Conservation (phyloP, 1,140 invertebrate species). For the Druon quercuslanigerum region DNA sequence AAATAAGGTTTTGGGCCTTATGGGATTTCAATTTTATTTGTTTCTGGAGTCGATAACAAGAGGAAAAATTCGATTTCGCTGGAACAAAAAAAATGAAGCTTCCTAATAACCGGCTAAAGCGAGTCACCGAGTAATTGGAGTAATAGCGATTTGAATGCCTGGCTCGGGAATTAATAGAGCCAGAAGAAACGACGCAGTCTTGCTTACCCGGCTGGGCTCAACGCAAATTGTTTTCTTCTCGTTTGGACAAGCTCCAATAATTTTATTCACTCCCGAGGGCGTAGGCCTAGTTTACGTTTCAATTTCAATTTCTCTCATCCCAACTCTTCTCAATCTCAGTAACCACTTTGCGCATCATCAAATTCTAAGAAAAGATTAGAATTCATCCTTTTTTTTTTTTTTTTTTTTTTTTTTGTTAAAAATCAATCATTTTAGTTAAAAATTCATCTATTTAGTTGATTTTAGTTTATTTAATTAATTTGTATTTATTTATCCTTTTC, state of each 20-base stretch:
- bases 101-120: neutral
- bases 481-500: too few relatives aligned
- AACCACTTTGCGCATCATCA: neutral
- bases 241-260: conserved; percentile 68
- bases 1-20: too few relatives aligned
- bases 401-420: too few relatives aligned
- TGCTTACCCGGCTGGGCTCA: conserved; percentile 30
- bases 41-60: neutral
- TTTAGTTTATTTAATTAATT: too few relatives aligned
- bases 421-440: too few relatives aligned
- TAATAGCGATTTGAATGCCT: conserved; percentile 37
- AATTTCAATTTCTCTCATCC: conserved; percentile 21
- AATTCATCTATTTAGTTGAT: too few relatives aligned
- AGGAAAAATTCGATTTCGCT: neutral
- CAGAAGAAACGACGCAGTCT: conserved; percentile 45
- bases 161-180: conserved; percentile 62
- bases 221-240: conserved; percentile 41
- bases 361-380: neutral
- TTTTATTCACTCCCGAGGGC: conserved; percentile 38
- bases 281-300: conserved; percentile 32
- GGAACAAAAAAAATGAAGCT: neutral
- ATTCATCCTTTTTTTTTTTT: neutral
- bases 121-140: conserved; percentile 39
- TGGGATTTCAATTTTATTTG: neutral
- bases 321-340: neutral